Evolutionary conservation across 30 jellyfish, hydroid and myxozoan species (phyloP).

Genomic region (Chrysaora quinquecirrha): DNA sequence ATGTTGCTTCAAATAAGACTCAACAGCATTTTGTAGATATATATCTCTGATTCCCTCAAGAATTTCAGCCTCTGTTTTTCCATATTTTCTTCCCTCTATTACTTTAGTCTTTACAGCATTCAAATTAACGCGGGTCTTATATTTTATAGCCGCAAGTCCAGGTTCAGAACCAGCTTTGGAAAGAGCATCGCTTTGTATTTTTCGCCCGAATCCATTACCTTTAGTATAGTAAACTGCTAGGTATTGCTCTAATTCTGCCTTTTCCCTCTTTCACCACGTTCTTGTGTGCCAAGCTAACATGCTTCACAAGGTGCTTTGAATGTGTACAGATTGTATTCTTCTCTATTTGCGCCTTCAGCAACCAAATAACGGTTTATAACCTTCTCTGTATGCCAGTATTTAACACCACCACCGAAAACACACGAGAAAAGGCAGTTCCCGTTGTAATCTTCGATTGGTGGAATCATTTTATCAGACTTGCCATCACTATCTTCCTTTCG

Average conservation of each 20-base stretch:
- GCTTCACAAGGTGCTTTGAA: neutral
- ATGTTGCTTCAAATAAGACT: neutral
- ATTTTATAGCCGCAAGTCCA: neutral
- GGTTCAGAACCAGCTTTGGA: neutral
- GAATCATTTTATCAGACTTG: neutral
- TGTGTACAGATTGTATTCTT: neutral
- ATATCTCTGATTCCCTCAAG: neutral
- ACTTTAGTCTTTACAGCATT: neutral
- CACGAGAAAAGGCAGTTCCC: neutral
- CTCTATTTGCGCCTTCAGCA: neutral
- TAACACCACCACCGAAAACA: neutral
- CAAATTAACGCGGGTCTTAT: neutral
- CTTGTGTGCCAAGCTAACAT: neutral
- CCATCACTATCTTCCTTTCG: too few relatives aligned
- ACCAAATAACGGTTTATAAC: neutral
- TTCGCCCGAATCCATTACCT: neutral
- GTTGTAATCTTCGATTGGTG: neutral
- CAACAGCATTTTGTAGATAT: neutral
- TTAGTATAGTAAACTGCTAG: neutral
- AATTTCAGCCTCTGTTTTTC: neutral
- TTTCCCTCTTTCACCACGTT: neutral
- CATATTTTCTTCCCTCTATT: neutral
- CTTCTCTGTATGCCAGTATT: neutral
- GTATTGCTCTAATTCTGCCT: neutral
- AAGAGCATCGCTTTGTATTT: neutral